Percentiles rank a stretch among this genome's conserved stretches.
These are phyloP conservation scores for Spisula subtruncata DNA, from an alignment of 2,888 invertebrate genomes.

Conservation along the genomic window DNA sequence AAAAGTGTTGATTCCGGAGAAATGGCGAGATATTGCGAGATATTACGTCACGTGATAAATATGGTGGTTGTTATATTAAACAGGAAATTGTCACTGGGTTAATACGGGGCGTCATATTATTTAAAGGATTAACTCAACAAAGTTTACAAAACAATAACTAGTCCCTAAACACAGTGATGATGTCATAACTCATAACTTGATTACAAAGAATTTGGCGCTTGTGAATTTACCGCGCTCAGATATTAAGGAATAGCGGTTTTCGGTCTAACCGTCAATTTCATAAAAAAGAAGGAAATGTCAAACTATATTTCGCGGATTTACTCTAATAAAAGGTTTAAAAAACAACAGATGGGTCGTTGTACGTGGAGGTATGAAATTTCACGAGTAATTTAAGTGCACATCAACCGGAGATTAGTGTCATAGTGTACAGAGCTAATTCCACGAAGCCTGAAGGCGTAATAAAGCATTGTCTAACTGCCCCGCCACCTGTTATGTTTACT, in stretches of 20 bases:
- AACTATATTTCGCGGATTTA: background rate
- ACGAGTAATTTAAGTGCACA: background rate
- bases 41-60: background rate
- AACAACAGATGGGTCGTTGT: conserved; percentile 14
- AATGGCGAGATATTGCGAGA: background rate
- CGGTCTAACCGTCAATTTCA: background rate
- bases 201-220: background rate
- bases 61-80: background rate
- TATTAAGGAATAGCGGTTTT: background rate
- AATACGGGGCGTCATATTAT: background rate
- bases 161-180: background rate
- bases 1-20: background rate
- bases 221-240: background rate
- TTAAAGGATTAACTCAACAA: background rate
- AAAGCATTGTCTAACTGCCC: conserved; percentile 28
- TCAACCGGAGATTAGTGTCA: conserved; percentile 38
- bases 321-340: background rate
- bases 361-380: background rate
- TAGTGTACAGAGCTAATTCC: background rate
- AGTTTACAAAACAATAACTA: background rate
- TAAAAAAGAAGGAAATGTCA: too few relatives aligned
- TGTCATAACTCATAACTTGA: background rate
- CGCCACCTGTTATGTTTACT: conserved; percentile 38
- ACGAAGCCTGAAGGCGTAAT: background rate
- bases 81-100: conserved; percentile 5